Evolutionary conservation across 2,797 vertebrate species (phyloP).

Genomic region (Danio kyathit): DNA sequence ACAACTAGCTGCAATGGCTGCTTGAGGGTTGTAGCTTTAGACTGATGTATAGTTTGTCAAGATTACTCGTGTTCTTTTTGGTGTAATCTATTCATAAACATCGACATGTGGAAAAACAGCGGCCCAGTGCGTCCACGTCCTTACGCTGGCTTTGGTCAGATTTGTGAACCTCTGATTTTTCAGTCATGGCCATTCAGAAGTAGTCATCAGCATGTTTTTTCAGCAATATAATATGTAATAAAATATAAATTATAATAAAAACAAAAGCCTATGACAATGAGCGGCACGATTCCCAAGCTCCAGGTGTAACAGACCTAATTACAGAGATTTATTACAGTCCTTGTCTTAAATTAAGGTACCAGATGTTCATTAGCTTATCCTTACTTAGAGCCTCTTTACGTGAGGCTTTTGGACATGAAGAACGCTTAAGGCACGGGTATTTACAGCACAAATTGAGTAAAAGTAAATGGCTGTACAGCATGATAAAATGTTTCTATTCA

Average conservation of each 20-base stretch:
- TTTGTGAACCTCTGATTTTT: background rate
- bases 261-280: no score
- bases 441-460: slow-evolving; percentile 8
- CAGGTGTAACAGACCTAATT: background rate
- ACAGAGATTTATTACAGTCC: background rate
- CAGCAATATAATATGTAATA: background rate
- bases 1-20: no score
- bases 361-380: slow-evolving; percentile 8
- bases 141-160: no score
- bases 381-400: background rate
- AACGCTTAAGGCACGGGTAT: background rate
- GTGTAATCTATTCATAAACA: no score
- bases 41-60: no score
- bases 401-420: background rate
- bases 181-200: background rate
- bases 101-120: no score
- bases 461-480: background rate
- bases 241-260: no score
- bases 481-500: background rate
- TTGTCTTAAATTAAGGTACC: background rate
- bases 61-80: no score
- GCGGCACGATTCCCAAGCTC: no score
- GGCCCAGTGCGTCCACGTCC: no score
- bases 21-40: no score
- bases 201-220: background rate